phyloP scores from a whole-genome alignment of 2,888 invertebrate species.

The Caenorhabditis uteleia region DNA sequence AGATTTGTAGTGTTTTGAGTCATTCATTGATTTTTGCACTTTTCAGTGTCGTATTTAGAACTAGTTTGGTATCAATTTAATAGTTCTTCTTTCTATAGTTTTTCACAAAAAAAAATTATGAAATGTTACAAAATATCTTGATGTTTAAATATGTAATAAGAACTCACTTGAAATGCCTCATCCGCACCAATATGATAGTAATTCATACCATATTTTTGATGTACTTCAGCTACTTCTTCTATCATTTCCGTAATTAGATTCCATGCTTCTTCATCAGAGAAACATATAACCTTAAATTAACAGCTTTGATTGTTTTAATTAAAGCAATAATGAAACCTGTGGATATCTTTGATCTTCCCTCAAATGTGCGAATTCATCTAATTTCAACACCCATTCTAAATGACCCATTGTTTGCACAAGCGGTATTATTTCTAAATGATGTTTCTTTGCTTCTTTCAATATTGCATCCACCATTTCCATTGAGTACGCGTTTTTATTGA shows the following conservation, averaged over 20 bases:
- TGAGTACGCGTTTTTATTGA: slow-evolving; percentile 78
- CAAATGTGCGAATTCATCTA: slow-evolving; percentile 77
- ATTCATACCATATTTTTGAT: slow-evolving; percentile 72
- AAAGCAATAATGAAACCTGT: too few species aligned
- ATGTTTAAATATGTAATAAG: neutral
- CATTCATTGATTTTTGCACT: neutral
- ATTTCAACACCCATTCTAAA: slow-evolving; percentile 81
- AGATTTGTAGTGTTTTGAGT: neutral
- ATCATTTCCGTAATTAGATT: slow-evolving; percentile 69
- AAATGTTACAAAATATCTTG: neutral
- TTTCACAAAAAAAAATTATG: slow-evolving; percentile 6
- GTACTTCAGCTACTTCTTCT: slow-evolving; percentile 68
- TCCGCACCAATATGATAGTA: slow-evolving; percentile 76
- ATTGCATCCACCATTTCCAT: slow-evolving; percentile 73
- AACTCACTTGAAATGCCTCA: slow-evolving; percentile 70
- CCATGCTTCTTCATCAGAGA: slow-evolving; percentile 69
- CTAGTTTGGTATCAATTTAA: neutral
- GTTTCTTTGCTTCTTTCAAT: slow-evolving; percentile 36
- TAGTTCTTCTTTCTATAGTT: too few species aligned
- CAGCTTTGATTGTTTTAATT: slow-evolving; percentile 55
- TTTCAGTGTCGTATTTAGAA: too few species aligned
- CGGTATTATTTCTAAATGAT: slow-evolving; percentile 78
- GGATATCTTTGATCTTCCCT: slow-evolving; percentile 77
- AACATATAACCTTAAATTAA: too few species aligned
- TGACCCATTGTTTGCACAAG: slow-evolving; percentile 86